phyloP scores from a whole-genome alignment of 2,888 invertebrate species.

The Rotaria macrura region DNA sequence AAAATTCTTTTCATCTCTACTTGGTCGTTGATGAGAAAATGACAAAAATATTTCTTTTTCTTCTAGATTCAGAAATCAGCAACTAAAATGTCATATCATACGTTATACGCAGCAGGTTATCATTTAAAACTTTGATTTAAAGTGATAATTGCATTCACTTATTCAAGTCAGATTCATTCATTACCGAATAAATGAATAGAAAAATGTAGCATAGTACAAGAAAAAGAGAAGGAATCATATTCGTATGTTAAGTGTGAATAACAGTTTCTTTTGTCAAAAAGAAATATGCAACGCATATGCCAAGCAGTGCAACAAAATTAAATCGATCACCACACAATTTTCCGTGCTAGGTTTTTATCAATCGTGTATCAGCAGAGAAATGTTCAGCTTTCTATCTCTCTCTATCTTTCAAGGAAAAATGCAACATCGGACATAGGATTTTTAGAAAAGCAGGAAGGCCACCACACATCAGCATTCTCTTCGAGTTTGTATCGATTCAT shows the following conservation, averaged over 20 bases:
- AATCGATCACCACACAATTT: too few species aligned
- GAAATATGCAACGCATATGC: too few species aligned
- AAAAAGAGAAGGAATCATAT: neutral
- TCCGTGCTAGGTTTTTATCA: too few species aligned
- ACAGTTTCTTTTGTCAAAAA: neutral
- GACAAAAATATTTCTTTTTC: too few species aligned
- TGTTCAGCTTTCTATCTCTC: too few species aligned
- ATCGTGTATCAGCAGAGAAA: too few species aligned
- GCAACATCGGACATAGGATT: too few species aligned
- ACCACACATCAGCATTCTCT: too few species aligned
- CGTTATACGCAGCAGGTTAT: neutral
- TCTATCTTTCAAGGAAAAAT: too few species aligned
- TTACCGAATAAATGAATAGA: neutral
- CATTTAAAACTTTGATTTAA: conserved; percentile 1
- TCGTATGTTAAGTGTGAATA: neutral
- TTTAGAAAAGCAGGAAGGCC: too few species aligned
- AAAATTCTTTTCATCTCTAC: neutral
- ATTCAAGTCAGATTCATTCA: neutral
- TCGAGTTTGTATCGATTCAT: too few species aligned
- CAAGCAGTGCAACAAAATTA: too few species aligned
- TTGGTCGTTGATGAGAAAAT: neutral
- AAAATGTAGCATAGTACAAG: neutral
- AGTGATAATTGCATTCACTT: neutral
- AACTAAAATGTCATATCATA: neutral
- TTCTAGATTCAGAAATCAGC: neutral